Conservation (phyloP, 2,113 vertebrate species). For the Papio anubis region DNA sequence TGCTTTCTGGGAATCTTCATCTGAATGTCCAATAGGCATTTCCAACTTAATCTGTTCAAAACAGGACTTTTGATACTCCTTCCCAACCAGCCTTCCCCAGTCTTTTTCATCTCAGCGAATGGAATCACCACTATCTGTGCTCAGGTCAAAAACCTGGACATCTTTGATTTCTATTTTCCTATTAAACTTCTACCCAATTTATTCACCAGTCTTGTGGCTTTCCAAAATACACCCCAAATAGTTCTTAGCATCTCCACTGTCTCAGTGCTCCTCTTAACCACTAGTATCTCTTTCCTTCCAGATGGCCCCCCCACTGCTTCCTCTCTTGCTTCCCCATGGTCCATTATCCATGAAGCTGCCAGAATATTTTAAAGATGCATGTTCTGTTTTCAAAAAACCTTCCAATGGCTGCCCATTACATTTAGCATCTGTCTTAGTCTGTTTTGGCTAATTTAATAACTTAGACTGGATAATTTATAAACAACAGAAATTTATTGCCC, state of each 20-base stretch:
- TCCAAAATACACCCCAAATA: background rate
- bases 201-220: background rate
- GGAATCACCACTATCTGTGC: background rate
- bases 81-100: too few relatives aligned
- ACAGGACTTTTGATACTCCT: background rate
- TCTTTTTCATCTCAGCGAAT: background rate
- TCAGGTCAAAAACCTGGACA: background rate
- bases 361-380: background rate
- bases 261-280: background rate
- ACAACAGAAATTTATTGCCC: background rate
- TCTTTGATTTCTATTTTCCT: background rate
- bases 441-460: background rate
- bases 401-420: background rate
- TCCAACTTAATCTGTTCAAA: background rate
- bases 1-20: background rate
- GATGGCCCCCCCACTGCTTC: background rate
- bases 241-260: background rate
- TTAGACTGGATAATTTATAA: background rate
- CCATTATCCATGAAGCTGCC: background rate
- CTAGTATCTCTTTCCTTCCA: background rate
- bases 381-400: background rate
- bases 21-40: background rate
- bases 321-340: background rate
- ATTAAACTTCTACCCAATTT: background rate
- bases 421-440: background rate